phyloP scores from a whole-genome alignment of 2,888 invertebrate species.

The Rapana venosa region DNA sequence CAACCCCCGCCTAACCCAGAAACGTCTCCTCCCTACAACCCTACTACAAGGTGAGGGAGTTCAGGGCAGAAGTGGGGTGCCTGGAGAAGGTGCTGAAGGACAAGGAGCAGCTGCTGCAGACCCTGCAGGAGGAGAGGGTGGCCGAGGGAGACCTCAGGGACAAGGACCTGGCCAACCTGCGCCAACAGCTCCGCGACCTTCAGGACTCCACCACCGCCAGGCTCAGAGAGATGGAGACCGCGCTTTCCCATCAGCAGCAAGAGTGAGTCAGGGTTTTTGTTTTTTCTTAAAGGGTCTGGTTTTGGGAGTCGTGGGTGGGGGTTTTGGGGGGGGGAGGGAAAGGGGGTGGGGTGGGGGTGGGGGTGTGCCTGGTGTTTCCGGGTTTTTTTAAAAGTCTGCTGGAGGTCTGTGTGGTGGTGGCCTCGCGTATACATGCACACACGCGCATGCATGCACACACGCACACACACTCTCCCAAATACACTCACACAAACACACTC shows the following conservation, averaged over 20 bases:
- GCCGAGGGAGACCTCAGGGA: background rate
- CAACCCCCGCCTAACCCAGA: too few relatives aligned
- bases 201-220: slow-evolving; percentile 21
- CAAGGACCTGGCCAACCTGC: slow-evolving; percentile 30
- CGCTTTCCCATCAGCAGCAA: slow-evolving; percentile 48
- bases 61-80: slow-evolving; percentile 54
- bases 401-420: background rate
- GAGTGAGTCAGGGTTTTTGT: slow-evolving; percentile 45
- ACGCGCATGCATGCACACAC: background rate
- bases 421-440: too few relatives aligned
- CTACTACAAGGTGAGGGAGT: slow-evolving; percentile 30
- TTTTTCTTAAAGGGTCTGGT: background rate
- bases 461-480: background rate
- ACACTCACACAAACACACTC: too few relatives aligned
- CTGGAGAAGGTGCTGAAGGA: slow-evolving; percentile 47
- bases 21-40: background rate
- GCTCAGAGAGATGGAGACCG: slow-evolving; percentile 45
- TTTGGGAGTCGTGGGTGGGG: too few relatives aligned
- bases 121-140: slow-evolving; percentile 32
- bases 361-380: too few relatives aligned
- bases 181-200: slow-evolving; percentile 40
- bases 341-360: too few relatives aligned
- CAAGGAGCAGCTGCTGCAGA: slow-evolving; percentile 42
- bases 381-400: background rate
- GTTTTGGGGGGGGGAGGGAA: too few relatives aligned